Conservation (phyloP, 2,113 vertebrate species). For the Menidia beryllina region DNA sequence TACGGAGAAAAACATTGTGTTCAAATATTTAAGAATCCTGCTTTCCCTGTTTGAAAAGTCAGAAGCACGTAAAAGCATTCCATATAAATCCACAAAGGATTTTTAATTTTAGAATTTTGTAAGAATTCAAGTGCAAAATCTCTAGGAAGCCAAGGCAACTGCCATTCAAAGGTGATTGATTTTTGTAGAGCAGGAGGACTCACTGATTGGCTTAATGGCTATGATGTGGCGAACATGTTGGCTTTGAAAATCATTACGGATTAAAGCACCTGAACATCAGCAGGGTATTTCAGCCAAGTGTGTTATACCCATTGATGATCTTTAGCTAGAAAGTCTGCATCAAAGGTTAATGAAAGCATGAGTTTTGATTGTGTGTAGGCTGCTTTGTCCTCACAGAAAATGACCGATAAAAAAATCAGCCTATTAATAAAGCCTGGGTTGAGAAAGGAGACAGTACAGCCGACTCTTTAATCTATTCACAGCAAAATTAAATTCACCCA, state of each 20-base stretch:
- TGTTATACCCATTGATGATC: too few species aligned
- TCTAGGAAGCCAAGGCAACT: background rate
- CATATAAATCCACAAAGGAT: background rate
- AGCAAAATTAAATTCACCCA: conserved; percentile 6
- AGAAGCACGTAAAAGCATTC: too few species aligned
- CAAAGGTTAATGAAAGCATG: background rate
- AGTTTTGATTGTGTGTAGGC: background rate
- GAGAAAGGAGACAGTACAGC: background rate
- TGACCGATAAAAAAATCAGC: background rate
- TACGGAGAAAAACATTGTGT: background rate
- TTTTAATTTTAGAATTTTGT: background rate
- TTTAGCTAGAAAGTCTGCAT: too few species aligned
- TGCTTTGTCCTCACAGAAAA: background rate
- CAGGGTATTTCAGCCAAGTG: too few species aligned
- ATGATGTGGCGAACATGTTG: too few species aligned
- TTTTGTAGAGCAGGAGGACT: too few species aligned
- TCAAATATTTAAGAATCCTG: conserved; percentile 10
- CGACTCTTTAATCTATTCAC: background rate
- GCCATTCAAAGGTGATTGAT: too few species aligned
- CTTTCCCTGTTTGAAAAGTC: background rate
- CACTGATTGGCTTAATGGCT: too few species aligned
- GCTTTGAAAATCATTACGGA: too few species aligned
- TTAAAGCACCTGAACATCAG: too few species aligned
- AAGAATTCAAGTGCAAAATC: background rate
- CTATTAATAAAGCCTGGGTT: conserved; percentile 3